Evolutionary conservation across 92 coral and sea anemone species (phyloP).

Genomic region (Anthopleura xanthogrammica): DNA sequence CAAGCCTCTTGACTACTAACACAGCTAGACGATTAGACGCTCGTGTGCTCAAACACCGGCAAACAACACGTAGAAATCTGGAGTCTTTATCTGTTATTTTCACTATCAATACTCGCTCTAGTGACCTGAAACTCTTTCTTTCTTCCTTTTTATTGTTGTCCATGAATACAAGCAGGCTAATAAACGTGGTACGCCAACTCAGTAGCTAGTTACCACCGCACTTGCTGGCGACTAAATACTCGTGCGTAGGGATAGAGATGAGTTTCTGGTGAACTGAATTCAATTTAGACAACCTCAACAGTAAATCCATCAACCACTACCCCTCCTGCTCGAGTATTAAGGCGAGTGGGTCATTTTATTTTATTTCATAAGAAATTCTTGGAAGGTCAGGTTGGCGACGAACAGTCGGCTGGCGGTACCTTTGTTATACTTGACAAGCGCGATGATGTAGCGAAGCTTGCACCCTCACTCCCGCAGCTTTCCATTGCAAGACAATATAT

Average conservation of each 20-base stretch:
- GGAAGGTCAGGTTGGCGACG: conserved; percentile 99
- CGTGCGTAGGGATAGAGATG: not conserved
- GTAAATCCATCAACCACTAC: conserved; percentile 36
- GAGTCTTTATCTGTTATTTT: conserved; percentile 25
- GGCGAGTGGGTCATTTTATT: conserved; percentile 63
- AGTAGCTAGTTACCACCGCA: conserved; percentile 19
- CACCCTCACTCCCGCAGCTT: conserved; percentile 19
- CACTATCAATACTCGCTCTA: conserved; percentile 44
- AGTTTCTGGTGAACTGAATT: conserved; percentile 30
- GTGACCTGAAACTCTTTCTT: conserved; percentile 50
- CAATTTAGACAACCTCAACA: conserved; percentile 21
- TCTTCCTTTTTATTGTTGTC: conserved; percentile 45
- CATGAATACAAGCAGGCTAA: conserved; percentile 29
- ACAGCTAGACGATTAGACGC: conserved; percentile 42
- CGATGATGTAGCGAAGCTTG: conserved; percentile 39
- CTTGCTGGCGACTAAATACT: not conserved
- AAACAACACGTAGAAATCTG: conserved; percentile 41
- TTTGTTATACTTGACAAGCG: conserved; percentile 73
- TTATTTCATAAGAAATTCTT: conserved; percentile 91
- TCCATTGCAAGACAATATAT: conserved; percentile 48
- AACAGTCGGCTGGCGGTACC: conserved; percentile 93
- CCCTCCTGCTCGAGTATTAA: conserved; percentile 50
- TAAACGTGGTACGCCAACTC: conserved; percentile 42
- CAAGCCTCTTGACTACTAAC: conserved; percentile 32
- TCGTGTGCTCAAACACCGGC: conserved; percentile 45